Conservation (phyloP, 2,113 vertebrate species). For the Vireo altiloquus region DNA sequence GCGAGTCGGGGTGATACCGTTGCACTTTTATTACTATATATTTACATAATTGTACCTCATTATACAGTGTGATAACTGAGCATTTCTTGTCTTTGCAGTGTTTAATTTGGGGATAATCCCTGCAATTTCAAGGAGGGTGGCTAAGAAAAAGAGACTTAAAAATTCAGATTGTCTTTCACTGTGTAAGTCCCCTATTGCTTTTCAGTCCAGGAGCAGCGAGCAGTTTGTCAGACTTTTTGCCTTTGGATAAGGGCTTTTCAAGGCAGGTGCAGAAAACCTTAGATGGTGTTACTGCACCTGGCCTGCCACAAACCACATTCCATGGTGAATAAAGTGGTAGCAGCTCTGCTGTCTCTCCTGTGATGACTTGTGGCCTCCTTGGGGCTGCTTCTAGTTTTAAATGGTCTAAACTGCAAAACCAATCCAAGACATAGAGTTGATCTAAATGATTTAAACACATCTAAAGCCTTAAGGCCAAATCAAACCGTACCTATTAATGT, state of each 20-base stretch:
- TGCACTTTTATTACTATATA: not conserved
- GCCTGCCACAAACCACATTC: not conserved
- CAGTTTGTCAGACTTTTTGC: not conserved
- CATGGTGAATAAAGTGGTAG: not conserved
- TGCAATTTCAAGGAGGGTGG: not conserved
- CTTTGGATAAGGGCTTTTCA: not conserved
- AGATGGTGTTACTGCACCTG: not conserved
- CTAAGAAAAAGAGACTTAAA: not conserved
- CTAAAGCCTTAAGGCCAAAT: not conserved
- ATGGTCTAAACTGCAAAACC: not conserved
- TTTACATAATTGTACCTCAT: not conserved
- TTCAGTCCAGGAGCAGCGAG: not conserved
- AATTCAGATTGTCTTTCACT: not conserved
- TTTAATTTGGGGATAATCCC: not conserved
- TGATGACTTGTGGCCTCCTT: not conserved
- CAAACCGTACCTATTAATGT: not conserved
- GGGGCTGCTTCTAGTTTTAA: not conserved
- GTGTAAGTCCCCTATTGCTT: not conserved
- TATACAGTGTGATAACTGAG: not conserved
- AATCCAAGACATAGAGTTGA: not conserved
- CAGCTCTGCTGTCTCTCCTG: rapidly evolving
- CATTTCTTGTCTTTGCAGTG: not conserved
- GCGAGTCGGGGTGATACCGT: not conserved
- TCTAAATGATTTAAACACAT: constrained; percentile 19
- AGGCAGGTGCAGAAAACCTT: not conserved